These are phyloP conservation scores for Mechanitis messenoides DNA, from an alignment of 2,888 invertebrate genomes.

Conservation along the genomic window DNA sequence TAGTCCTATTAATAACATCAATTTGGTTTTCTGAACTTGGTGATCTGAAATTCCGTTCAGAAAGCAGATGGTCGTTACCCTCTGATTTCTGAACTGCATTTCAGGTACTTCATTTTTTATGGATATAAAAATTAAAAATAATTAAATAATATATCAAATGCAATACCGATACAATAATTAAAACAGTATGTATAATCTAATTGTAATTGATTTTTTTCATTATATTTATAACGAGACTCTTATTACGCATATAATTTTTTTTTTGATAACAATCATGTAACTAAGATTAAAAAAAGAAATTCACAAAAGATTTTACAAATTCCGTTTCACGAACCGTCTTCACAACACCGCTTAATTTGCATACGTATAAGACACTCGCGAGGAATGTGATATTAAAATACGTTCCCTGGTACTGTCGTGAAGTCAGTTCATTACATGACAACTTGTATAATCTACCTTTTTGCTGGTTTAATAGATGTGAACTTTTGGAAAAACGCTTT, in stretches of 20 bases:
- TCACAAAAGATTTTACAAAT: conserved; percentile 28
- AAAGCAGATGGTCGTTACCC: too few relatives aligned
- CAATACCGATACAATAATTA: not conserved
- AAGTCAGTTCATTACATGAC: conserved; percentile 30
- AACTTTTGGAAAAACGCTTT: conserved; percentile 15
- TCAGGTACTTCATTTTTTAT: too few relatives aligned
- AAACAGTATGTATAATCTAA: not conserved
- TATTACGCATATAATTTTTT: too few relatives aligned
- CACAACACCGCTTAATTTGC: conserved; percentile 30
- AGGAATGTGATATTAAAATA: conserved; percentile 33
- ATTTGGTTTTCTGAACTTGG: too few relatives aligned
- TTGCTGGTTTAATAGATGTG: conserved; percentile 20
- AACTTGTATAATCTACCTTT: conserved; percentile 25
- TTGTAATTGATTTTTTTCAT: not conserved
- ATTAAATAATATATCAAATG: too few relatives aligned
- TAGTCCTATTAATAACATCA: too few relatives aligned
- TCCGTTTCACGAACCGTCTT: conserved; percentile 24
- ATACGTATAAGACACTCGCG: conserved; percentile 30
- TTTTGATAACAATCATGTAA: not conserved
- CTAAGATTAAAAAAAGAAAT: not conserved
- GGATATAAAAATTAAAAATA: too few relatives aligned
- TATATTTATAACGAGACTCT: too few relatives aligned
- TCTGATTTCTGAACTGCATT: too few relatives aligned
- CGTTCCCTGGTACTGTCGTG: conserved; percentile 25
- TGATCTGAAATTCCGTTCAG: too few relatives aligned